Conservation (phyloP, 2,888 invertebrate species). For the Coremacera marginata region DNA sequence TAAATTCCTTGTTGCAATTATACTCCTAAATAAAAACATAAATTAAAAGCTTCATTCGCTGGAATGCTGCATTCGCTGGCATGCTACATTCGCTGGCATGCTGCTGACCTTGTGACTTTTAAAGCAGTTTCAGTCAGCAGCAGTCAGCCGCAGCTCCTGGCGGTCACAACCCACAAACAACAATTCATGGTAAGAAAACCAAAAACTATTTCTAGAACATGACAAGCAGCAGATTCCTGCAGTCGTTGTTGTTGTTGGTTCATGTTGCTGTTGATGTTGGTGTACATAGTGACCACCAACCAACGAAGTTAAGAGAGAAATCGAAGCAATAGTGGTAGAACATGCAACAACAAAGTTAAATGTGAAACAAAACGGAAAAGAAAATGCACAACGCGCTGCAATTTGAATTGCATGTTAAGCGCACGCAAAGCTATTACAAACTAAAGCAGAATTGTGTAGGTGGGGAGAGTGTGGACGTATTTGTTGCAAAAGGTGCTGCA, state of each 20-base stretch:
- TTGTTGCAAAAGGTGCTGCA: neutral
- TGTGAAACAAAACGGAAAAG: constrained; percentile 4
- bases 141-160: too few species aligned
- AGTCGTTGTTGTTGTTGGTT: neutral
- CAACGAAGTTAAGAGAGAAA: neutral
- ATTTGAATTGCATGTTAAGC: neutral
- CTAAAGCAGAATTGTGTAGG: neutral
- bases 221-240: neutral
- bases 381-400: neutral
- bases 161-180: neutral
- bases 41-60: too few species aligned
- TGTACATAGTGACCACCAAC: too few species aligned
- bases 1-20: too few species aligned
- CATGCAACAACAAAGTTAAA: neutral
- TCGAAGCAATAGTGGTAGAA: neutral
- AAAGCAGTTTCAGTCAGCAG: too few species aligned
- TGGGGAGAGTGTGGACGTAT: neutral
- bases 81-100: too few species aligned
- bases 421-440: constrained; percentile 1
- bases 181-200: constrained; percentile 3
- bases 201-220: neutral
- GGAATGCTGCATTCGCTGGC: too few species aligned
- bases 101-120: too few species aligned
- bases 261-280: too few species aligned
- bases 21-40: too few species aligned